Evolutionary conservation across 2,888 invertebrate species (phyloP), one percentile per base, ranked within the genome.

Genomic region (Strigamia maritima): DNA sequence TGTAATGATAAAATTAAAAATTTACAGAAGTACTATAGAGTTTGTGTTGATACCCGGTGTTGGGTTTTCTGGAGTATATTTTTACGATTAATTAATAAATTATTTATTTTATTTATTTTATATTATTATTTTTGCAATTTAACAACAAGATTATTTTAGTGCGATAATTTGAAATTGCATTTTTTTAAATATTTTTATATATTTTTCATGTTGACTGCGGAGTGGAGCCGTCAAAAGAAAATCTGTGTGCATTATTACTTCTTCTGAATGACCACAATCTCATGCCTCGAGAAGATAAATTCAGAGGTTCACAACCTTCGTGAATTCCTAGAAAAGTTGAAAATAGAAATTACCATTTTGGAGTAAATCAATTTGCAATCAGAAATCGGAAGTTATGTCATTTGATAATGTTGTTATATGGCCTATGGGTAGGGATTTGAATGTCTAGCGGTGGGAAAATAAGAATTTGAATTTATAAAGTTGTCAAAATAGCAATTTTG

Each of bases 1-100:
- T 60, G n/a, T n/a, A n/a, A n/a, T n/a, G n/a, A n/a, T n/a, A 60
- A 60, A 60, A 60, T 60, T 60, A 60, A 60, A 60, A 60, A 60
- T 60, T 60, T 60, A 60, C 22, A 60, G 19, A 60, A 60, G 60
- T 60, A 60, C 60, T 60, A 60, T 7, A 60, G 7, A 60, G 22
- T 22, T 19, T 60, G 24, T 49, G 22, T n/a, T n/a, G n/a, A n/a
- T 22, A 60, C 19, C 60, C 60, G 22, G 12, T 22, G 4, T 7
- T 16, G 22, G 22, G 19, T 60, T 60, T 60, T 60, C 60, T 22
- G 22, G 60, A 60, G 60, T 60, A 60, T 60, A 60, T 60, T 38
- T 38, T 60, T 22, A 22, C 19, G 60, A 22, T 44, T 44, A 44
- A 60, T 60, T 22, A 60, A 60, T 60, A 60, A 60, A n/a, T n/a